phyloP scores from a whole-genome alignment of 2,797 vertebrate genomes.

The Capromys pilorides region DNA sequence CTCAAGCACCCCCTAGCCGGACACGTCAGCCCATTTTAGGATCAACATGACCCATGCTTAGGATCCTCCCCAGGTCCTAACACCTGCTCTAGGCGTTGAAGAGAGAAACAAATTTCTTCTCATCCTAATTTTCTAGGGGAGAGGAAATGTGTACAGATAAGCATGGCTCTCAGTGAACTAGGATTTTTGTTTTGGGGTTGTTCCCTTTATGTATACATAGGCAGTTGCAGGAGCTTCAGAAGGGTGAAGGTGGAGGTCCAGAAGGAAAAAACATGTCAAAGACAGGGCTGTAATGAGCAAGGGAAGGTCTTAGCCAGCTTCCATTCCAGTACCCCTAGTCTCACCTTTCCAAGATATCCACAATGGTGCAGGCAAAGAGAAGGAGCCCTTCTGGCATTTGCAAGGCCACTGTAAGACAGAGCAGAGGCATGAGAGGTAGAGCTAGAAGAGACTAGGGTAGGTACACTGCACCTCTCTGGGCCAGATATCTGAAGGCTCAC shows the following conservation, averaged over 20 bases:
- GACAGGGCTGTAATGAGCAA: not conserved
- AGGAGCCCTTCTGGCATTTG: conserved; percentile 99
- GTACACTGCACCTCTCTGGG: not conserved
- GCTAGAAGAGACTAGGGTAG: not conserved
- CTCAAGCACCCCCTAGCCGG: not conserved
- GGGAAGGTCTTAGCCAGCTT: not conserved
- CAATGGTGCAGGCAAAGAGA: conserved; percentile 97
- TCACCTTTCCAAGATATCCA: conserved; percentile 97
- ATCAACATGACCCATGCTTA: not conserved
- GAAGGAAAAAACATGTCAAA: not conserved
- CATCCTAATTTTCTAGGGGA: not conserved
- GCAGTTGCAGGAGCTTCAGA: not conserved
- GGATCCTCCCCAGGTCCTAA: not conserved
- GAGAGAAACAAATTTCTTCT: not conserved
- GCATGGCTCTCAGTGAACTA: not conserved
- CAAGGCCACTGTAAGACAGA: conserved; percentile 93
- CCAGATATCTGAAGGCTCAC: conserved; percentile 83
- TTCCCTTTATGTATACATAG: not conserved
- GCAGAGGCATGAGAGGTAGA: conserved; percentile 59
- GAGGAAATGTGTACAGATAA: not conserved
- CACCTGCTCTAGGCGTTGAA: not conserved
- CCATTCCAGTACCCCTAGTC: conserved; percentile 10
- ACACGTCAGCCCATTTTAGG: not conserved
- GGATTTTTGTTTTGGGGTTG: not conserved
- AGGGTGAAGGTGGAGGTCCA: not conserved